These are phyloP conservation scores for Parascotia fuliginaria DNA, from an alignment of 2,888 invertebrate genomes.

Conservation along the genomic window DNA sequence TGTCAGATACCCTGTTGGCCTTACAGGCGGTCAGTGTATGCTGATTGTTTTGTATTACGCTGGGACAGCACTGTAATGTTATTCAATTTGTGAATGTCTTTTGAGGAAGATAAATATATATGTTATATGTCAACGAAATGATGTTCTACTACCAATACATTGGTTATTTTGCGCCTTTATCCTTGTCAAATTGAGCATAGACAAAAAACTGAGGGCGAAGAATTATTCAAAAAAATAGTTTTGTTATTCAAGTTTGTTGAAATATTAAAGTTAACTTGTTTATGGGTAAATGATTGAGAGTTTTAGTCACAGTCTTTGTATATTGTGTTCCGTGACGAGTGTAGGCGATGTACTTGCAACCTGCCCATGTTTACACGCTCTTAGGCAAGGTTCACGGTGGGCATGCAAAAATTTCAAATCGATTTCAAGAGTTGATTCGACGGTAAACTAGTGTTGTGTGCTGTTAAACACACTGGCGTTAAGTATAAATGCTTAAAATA, in stretches of 20 bases:
- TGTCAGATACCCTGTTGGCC: too few species aligned
- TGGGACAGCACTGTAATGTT: too few species aligned
- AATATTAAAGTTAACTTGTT: constrained; percentile 33
- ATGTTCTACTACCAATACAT: constrained; percentile 8
- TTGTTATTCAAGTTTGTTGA: constrained; percentile 47
- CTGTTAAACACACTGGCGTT: too few species aligned
- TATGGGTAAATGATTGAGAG: constrained; percentile 33
- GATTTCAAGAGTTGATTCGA: not conserved
- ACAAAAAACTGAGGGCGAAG: constrained; percentile 32
- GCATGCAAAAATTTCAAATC: not conserved
- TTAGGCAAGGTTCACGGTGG: not conserved
- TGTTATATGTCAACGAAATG: not conserved
- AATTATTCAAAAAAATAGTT: constrained; percentile 30
- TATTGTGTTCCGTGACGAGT: constrained; percentile 15
- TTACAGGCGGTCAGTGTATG: too few species aligned
- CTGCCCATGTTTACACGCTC: not conserved
- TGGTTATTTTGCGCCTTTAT: constrained; percentile 35
- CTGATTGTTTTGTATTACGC: too few species aligned
- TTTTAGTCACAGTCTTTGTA: constrained; percentile 26
- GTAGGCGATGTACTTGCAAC: constrained; percentile 1
- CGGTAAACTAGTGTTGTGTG: not conserved
- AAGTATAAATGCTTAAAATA: too few species aligned
- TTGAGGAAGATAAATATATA: not conserved
- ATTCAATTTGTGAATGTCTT: too few species aligned
- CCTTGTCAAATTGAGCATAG: constrained; percentile 36